Evolutionary conservation across 2,888 invertebrate genomes (phyloP).

Genomic region (Gymnocheta viridis): DNA sequence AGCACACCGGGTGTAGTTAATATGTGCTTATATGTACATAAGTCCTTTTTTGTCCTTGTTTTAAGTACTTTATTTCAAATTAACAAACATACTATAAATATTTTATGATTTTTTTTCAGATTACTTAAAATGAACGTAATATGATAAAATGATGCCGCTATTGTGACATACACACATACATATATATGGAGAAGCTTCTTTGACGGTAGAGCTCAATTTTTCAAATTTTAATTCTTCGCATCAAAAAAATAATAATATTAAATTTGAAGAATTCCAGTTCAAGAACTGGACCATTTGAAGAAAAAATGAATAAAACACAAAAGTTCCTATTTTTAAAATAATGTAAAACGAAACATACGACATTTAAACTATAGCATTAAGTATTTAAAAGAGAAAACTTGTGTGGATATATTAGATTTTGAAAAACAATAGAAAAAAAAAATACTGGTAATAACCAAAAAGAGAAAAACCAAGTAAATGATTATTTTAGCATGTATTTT

Average conservation of each 20-base stretch:
- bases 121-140: background rate
- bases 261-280: conserved; percentile 5
- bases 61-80: no score
- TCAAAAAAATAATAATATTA: background rate
- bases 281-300: conserved; percentile 32
- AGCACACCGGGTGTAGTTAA: no score
- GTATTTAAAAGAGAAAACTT: conserved; percentile 41
- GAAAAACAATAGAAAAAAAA: conserved; percentile 19
- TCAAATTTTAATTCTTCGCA: conserved; percentile 18
- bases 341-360: conserved; percentile 42
- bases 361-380: conserved; percentile 54
- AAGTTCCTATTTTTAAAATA: conserved; percentile 60
- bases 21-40: no score
- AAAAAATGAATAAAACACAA: conserved; percentile 43
- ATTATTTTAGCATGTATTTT: conserved; percentile 22
- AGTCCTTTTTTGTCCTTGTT: no score
- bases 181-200: background rate
- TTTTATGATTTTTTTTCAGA: conserved; percentile 7
- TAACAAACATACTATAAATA: no score
- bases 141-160: background rate
- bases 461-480: conserved; percentile 25
- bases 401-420: conserved; percentile 47
- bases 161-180: no score
- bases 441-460: conserved; percentile 17
- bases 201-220: conserved; percentile 27